Base-by-base conservation (phyloP, 2,797 vertebrate species). In the Brachyalestes nurse region DNA sequence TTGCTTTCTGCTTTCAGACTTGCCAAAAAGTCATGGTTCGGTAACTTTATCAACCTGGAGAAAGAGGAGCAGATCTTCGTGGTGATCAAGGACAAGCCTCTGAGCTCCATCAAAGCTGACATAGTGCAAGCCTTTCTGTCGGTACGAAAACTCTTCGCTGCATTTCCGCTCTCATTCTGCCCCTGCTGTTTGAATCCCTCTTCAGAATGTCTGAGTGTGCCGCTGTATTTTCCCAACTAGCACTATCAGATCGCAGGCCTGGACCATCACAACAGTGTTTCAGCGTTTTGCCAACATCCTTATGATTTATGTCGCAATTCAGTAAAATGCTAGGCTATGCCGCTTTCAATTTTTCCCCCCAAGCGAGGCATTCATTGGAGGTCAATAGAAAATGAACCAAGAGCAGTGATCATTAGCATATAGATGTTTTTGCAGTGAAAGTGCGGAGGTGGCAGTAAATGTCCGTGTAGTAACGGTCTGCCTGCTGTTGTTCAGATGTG, bases 21-120 rank as follows among this genome's bases (percentile, higher is more conserved):
- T 92, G 98, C 98, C 85, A 99, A 99, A 94, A 99, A 99, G 91
- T 99, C 98, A 0, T 99, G 98, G 98, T 99, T 99, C 0, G 98
- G 98, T 84, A 99, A 99, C 93, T 99, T 99, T 91, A 97, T 99
- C 91, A 99, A 94, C 88, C 90, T 99, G 89, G 98, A 99, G 93
- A 99, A 99, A 85, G 98, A 99, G 91, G 98, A 99, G 89, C 98
- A 99, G 94, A 97, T 99, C 91, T 99, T 99, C 74, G 95, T 97
- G 81, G 98, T 99, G 89, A 99, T 99, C 91, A 95, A 95, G 88
- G 97, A 99, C 93, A 99, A 99, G 90, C 97, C 98, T 23, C 93
- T 99, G 87, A 99, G 96, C 94, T 99, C 98, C 86, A 99, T 99
- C 88, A 99, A 99, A 91, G 98, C 97, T 0, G 98, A 99, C 90